Base-by-base conservation (phyloP, 1,140 invertebrate genomes). In the Schlechtendalia chinensis region DNA sequence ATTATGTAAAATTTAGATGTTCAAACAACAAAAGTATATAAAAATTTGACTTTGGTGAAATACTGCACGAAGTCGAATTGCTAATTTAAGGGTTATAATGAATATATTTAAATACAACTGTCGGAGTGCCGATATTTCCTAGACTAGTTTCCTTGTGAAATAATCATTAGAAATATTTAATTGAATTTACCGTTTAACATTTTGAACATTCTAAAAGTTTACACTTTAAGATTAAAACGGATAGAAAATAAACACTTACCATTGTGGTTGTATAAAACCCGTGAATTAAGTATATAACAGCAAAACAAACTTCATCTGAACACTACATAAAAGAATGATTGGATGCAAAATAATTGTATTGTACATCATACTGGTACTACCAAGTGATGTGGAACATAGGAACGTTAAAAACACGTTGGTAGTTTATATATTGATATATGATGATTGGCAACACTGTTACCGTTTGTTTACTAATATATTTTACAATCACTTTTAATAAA, bases 241-340 rank as follows among this genome's bases (percentile, higher is more conserved):
- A 79, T 79, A 61, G 61, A 79, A 63, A 47, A 16, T 19, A n/a
- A n/a, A n/a, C 1, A 63, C 75, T 79, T 10, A 79, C 75, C 75
- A 79, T 79, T 79, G 63, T 79, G 74, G 58, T 58, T 63, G 58
- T 63, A 27, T 22, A 6, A 79, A 27, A 45, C 50, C 17, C 17
- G 45, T 63, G 1, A 50, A 24, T 50, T 59, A 19, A 50, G 12
- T 14, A 12, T 8, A 45, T 4, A 14, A 79, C 24, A 50, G 39
- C 6, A 61, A 79, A 79, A 79, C 75, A 79, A 79, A 63, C 75
- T 61, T 63, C 39, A 63, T 79, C 39, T 27, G 58, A 50, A n/a
- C 5, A 50, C 47, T 50, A 50, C 1, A 16, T 63, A 17, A 61
- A 47, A 59, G 75, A 79, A 63, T 24, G 24, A 74, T 22, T 29